A percentile compares a stretch with the other conserved stretches of the same genome.
Evolutionary conservation across 35 echinoderm and acorn worm species (phyloP).

Genomic region (Lytechinus pictus): DNA sequence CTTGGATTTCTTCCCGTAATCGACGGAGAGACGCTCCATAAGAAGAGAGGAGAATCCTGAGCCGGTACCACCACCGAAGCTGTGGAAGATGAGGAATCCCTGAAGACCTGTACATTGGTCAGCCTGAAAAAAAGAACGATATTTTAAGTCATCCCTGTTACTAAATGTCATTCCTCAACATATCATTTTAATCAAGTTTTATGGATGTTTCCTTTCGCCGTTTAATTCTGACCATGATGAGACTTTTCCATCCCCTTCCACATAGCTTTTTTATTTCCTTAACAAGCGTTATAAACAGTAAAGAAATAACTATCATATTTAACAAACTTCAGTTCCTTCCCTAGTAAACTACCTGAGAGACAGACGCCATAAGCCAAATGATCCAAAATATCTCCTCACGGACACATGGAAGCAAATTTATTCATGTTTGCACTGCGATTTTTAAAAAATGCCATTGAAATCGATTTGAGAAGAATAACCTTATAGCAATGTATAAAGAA

Average conservation of each 20-base stretch:
- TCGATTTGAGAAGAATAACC: background rate
- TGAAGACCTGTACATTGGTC: slow-evolving; percentile 64
- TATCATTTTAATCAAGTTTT: too few species aligned
- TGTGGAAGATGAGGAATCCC: slow-evolving; percentile 79
- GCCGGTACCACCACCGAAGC: slow-evolving; percentile 71
- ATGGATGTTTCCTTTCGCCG: too few species aligned
- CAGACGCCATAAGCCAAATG: too few species aligned
- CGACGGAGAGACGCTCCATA: slow-evolving; percentile 63
- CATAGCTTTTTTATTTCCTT: background rate
- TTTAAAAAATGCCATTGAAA: too few species aligned
- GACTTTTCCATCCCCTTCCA: background rate
- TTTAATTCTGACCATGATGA: too few species aligned
- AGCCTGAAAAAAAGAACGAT: background rate
- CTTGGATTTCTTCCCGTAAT: slow-evolving; percentile 71
- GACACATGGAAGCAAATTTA: too few species aligned
- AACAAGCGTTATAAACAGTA: background rate
- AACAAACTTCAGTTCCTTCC: background rate
- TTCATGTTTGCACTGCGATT: too few species aligned
- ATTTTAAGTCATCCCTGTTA: too few species aligned
- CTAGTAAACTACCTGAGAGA: too few species aligned
- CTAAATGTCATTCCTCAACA: too few species aligned
- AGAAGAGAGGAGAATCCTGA: slow-evolving; percentile 67
- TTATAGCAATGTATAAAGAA: background rate
- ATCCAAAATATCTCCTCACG: too few species aligned
- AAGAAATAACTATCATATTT: background rate